Evolutionary conservation across 37 sponge, comb jelly and placozoan species (phyloP).

Genomic region (Diacarnus erythraeanus): DNA sequence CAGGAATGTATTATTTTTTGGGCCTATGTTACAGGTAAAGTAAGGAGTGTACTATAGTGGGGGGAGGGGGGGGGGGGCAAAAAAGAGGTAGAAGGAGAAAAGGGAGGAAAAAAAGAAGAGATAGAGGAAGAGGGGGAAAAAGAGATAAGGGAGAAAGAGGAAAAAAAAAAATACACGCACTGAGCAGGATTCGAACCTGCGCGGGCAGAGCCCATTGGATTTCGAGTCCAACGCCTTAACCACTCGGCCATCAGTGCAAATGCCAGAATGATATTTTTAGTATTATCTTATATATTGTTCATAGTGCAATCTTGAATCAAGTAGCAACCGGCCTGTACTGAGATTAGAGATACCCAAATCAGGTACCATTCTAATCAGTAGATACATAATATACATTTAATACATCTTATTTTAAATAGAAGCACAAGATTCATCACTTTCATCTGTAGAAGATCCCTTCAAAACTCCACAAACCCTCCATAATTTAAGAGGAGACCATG

Average conservation of each 20-base stretch:
- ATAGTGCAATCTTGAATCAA: slow-evolving; percentile 1
- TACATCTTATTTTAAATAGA: neutral
- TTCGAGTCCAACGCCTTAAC: slow-evolving; percentile 99
- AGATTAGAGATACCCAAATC: slow-evolving; percentile 61
- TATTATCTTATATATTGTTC: neutral
- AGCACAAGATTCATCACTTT: neutral
- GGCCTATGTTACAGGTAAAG: slow-evolving; percentile 69
- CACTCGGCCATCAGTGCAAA: slow-evolving; percentile 99
- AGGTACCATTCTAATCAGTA: neutral
- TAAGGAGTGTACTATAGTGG: neutral
- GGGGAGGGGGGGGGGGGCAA: slow-evolving; percentile 1
- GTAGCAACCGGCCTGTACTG: slow-evolving; percentile 51
- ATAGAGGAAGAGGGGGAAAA: slow-evolving; percentile 2
- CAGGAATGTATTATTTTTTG: slow-evolving; percentile 31
- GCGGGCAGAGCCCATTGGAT: slow-evolving; percentile 99
- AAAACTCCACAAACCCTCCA: neutral
- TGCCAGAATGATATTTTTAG: neutral
- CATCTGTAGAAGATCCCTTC: neutral
- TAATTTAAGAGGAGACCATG: slow-evolving; percentile 18
- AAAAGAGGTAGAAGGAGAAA: neutral
- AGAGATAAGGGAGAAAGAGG: slow-evolving; percentile 13
- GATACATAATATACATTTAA: neutral
- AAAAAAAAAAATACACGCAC: slow-evolving; percentile 81
- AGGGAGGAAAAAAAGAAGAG: neutral
- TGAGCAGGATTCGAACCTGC: slow-evolving; percentile 99